Evolutionary conservation across 92 coral and sea anemone species (phyloP).

Genomic region (Heteractis magnifica): DNA sequence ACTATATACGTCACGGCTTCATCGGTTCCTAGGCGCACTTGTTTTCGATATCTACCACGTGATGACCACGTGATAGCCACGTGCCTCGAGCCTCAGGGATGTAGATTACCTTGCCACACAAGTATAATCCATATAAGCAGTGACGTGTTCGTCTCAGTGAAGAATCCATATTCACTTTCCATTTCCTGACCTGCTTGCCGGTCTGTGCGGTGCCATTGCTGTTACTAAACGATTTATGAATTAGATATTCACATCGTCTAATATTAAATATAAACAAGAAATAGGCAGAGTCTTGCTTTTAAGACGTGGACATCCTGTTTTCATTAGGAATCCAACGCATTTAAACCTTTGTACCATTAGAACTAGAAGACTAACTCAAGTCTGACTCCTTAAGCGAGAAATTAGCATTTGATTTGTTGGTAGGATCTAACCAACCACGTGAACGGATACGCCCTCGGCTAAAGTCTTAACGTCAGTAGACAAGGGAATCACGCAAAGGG

Average conservation of each 20-base stretch:
- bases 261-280: neutral
- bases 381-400: neutral
- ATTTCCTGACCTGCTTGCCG: conserved; percentile 10
- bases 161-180: neutral
- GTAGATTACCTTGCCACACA: neutral
- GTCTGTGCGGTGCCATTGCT: neutral
- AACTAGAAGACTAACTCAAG: neutral
- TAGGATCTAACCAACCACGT: neutral
- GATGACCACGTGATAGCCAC: neutral
- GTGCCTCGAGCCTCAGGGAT: neutral
- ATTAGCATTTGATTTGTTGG: neutral
- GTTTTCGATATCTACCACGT: no score
- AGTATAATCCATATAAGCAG: neutral
- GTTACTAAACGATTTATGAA: neutral
- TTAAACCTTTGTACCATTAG: neutral
- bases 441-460: conserved; percentile 2
- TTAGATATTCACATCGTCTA: neutral
- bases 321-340: neutral
- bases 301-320: neutral
- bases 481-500: neutral
- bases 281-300: no score
- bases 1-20: no score
- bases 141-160: neutral
- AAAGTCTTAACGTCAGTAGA: neutral
- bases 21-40: no score